Conservation (phyloP, 2,797 vertebrate species). For the Capromys pilorides region DNA sequence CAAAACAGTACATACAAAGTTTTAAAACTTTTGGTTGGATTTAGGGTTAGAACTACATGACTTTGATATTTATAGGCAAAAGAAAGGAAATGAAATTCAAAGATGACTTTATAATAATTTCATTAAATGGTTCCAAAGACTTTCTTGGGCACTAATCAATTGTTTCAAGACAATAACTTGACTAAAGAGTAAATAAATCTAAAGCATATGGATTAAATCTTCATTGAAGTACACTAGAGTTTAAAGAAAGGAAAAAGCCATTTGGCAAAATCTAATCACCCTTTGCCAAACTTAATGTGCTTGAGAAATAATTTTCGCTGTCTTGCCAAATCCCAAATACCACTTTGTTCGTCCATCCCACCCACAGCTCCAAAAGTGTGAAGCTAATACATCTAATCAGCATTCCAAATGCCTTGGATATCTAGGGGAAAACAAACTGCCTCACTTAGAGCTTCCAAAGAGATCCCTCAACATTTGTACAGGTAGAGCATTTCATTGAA, state of each 20-base stretch:
- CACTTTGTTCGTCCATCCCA: constrained; percentile 54
- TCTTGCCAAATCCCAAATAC: constrained; percentile 60
- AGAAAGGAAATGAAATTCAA: not conserved
- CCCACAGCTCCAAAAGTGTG: constrained; percentile 43
- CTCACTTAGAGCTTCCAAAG: not conserved
- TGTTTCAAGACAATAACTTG: constrained; percentile 58
- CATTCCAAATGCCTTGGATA: not conserved
- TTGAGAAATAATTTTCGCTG: constrained; percentile 65
- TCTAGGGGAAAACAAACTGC: not conserved
- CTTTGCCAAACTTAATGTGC: constrained; percentile 73
- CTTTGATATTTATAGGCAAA: not conserved
- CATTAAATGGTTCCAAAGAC: constrained; percentile 35
- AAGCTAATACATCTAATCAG: not conserved
- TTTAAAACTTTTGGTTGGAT: not conserved
- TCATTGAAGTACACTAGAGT: constrained; percentile 52
- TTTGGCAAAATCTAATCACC: constrained; percentile 49
- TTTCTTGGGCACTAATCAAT: constrained; percentile 52
- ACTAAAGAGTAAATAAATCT: constrained; percentile 58
- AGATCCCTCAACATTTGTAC: not conserved
- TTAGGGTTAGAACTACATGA: not conserved
- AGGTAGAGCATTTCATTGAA: not conserved
- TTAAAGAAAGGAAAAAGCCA: constrained; percentile 44
- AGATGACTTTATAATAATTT: not conserved
- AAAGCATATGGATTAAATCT: constrained; percentile 62
- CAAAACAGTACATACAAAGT: not conserved